Conservation (phyloP, 2,888 invertebrate species). For the Sipha maydis region DNA sequence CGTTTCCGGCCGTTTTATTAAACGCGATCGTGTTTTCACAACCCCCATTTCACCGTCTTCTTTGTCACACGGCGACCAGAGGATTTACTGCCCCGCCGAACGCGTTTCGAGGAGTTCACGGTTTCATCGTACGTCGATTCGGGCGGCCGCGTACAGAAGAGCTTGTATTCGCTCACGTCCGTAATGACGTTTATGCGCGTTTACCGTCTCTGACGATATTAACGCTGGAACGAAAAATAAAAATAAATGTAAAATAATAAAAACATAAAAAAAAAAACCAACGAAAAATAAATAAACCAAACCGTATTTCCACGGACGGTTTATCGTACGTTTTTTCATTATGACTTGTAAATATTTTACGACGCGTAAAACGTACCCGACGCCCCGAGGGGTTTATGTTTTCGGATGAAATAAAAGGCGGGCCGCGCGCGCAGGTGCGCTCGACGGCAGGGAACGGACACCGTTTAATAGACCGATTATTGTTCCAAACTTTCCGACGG, state of each 20-base stretch:
- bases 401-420: too few species aligned
- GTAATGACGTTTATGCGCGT: too few species aligned
- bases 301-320: not conserved
- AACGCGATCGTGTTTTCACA: too few species aligned
- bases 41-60: too few species aligned
- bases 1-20: too few species aligned
- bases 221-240: too few species aligned
- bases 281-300: too few species aligned
- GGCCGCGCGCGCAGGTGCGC: not conserved
- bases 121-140: too few species aligned
- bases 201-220: too few species aligned
- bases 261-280: not conserved
- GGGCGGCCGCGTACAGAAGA: not conserved
- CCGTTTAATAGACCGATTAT: not conserved
- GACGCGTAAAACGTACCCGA: not conserved
- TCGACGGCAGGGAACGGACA: not conserved
- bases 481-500: not conserved
- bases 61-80: too few species aligned
- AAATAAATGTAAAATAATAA: not conserved
- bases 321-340: not conserved
- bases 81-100: too few species aligned
- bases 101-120: too few species aligned
- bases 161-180: constrained; percentile 1
- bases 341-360: constrained; percentile 33
- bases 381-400: not conserved